phyloP scores from a whole-genome alignment of 2,797 vertebrate genomes.

The Tokudaia tokunoshimensis region DNA sequence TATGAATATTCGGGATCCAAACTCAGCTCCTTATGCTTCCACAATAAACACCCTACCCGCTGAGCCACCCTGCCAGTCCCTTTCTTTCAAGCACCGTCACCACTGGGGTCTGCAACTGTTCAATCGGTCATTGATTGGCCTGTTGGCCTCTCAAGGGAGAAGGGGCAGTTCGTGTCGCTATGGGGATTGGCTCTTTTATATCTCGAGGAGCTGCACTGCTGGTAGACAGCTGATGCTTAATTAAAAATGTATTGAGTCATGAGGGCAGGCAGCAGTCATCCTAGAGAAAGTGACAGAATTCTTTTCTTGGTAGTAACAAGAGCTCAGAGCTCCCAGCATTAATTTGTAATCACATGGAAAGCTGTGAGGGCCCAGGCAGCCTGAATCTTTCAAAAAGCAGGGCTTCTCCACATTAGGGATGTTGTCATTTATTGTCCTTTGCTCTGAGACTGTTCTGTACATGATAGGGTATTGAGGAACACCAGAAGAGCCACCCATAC shows the following conservation, averaged over 20 bases:
- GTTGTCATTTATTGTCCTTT: not conserved
- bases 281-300: not conserved
- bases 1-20: not conserved
- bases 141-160: not conserved
- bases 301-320: not conserved
- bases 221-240: not conserved
- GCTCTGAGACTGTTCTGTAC: not conserved
- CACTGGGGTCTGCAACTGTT: not conserved
- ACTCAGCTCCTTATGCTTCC: not conserved
- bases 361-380: not conserved
- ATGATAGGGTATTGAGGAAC: not conserved
- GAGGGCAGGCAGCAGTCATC: not conserved
- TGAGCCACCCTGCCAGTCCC: not conserved
- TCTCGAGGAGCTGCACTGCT: not conserved
- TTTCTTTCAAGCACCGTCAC: not conserved
- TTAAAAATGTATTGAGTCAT: not conserved
- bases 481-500: not conserved
- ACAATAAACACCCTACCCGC: not conserved
- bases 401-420: not conserved
- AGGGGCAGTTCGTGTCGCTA: not conserved
- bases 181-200: not conserved
- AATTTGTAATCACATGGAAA: not conserved
- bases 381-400: not conserved
- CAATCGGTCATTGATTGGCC: not conserved
- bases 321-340: not conserved